Evolutionary conservation across 2,888 invertebrate species (phyloP), one percentile per base, ranked within the genome.

Genomic region (Clusia tigrina): DNA sequence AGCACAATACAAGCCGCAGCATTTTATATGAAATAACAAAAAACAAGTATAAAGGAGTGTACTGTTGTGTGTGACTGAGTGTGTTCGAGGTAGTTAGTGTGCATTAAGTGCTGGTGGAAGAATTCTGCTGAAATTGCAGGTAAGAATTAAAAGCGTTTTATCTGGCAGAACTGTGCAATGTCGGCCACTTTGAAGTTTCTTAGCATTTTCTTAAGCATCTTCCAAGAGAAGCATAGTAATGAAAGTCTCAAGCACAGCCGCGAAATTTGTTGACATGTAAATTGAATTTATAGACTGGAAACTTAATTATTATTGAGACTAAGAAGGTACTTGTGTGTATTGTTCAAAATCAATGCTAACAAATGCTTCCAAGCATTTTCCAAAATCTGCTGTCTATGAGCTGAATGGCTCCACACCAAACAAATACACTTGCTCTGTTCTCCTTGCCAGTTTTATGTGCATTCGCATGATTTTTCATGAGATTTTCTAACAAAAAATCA

Each of bases 91-190:
- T 32, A 32, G 32, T 12, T 32, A 42, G 42, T 42, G 42, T 17
- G n/a, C n/a, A 15, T 42, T 42, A 42, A 42, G 42, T 42, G 42
- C 42, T n/a, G n/a, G n/a, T n/a, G n/a, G n/a, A n/a, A 17, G 42
- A 42, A 42, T 42, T 42, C 42, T 42, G 9, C 2, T 6, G n/a
- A 42, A 42, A 42, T 42, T 15, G n/a, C 42, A 42, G 42, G 42
- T 42, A 42, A 15, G n/a, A 42, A 42, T 15, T 15, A 17, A 42
- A 42, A n/a, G n/a, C 10, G 42, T 15, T 32, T 32, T 42, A 42
- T 15, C n/a, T 32, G 12, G 32, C 32, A 32, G 32, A 32, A n/a
- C 9, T 17, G n/a, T 42, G 10, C 42, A 5, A 32, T 32, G 5
- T 32, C 32, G 12, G n/a, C n/a, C n/a, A n/a, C n/a, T n/a, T 32